Evolutionary conservation across 2,888 invertebrate genomes (phyloP).

Genomic region (Carpatolechia fugitivella): DNA sequence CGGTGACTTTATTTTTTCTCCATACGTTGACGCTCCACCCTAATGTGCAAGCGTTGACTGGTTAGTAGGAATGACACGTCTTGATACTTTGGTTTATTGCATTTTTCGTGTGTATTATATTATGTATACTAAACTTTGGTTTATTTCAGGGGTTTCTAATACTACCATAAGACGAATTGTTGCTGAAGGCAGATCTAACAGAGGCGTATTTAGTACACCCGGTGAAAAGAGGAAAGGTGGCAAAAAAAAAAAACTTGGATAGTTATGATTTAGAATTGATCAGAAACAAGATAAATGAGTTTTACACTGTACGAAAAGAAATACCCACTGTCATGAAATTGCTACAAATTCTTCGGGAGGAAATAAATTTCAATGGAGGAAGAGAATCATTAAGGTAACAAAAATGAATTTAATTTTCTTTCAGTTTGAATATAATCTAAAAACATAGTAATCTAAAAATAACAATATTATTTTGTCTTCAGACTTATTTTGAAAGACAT

Average conservation of each 20-base stretch:
- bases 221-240: no score
- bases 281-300: no score
- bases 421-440: conserved; percentile 18
- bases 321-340: no score
- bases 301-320: no score
- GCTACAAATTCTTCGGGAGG: conserved; percentile 13
- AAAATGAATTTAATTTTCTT: conserved; percentile 16
- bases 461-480: conserved; percentile 13
- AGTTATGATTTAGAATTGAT: no score
- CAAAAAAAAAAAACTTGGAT: no score
- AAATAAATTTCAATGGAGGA: conserved; percentile 21
- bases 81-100: conserved; percentile 15
- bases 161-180: conserved; percentile 15
- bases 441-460: conserved; percentile 3
- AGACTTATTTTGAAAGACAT: conserved; percentile 18
- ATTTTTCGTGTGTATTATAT: conserved; percentile 14
- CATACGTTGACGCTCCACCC: no score
- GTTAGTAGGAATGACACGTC: conserved; percentile 19
- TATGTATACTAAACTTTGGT: conserved; percentile 1
- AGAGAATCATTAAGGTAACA: conserved; percentile 21
- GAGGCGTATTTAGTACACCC: no score
- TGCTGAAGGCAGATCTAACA: no score
- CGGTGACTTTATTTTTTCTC: no score
- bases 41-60: conserved; percentile 18
- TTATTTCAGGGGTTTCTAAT: conserved; percentile 13